Evolutionary conservation across 1,140 invertebrate species (phyloP), one percentile per base, ranked within the genome.

Genomic region (Drosophila neocordata): DNA sequence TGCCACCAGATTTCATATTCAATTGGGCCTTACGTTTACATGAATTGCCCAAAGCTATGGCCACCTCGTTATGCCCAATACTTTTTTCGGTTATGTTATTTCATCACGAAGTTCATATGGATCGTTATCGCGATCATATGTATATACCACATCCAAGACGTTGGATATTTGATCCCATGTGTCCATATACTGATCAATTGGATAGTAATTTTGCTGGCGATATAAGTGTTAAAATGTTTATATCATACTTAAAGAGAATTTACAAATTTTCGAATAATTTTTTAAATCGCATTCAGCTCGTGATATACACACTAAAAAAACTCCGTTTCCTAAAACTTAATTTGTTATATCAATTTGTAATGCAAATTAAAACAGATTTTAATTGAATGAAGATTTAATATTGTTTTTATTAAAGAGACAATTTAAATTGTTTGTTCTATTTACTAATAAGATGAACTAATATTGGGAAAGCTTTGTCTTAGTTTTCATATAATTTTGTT

Each of bases 1-100:
- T 70, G n/a, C 13, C 68, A 11, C 2, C 68, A 0, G 3, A 2
- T 1, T 70, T 65, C 18, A n/a, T 59, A 1, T 18, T 58, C 5
- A 8, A 9, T 11, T 12, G 35, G 12, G 5, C 15, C 0, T 5
- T 0, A 9, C 34, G 13, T 2, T 12, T 70, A 35, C 15, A 38
- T 3, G 55, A 70, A 18, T 13, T 70, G 56, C 9, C 20, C 5
- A 2, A 5, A 0, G 41, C 24, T 2, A 0, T 65, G 24, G 55
- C 41, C 1, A 0, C 1, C 1, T 7, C 6, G 13, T 20, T 65
- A 27, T 41, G 34, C 15, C 62, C 4, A 1, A 5, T 9, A 0
- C 22, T 12, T 1, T 20, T 37, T 20, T 11, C 24, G 2, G 22
- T 4, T 24, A 65, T 56, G 55, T 9, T n/a, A 15, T n/a, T 11